A percentile compares a stretch with the other conserved stretches of the same genome.
Evolutionary conservation across 1,140 invertebrate species (phyloP).

Genomic region (Cyrtorhinus lividipennis): DNA sequence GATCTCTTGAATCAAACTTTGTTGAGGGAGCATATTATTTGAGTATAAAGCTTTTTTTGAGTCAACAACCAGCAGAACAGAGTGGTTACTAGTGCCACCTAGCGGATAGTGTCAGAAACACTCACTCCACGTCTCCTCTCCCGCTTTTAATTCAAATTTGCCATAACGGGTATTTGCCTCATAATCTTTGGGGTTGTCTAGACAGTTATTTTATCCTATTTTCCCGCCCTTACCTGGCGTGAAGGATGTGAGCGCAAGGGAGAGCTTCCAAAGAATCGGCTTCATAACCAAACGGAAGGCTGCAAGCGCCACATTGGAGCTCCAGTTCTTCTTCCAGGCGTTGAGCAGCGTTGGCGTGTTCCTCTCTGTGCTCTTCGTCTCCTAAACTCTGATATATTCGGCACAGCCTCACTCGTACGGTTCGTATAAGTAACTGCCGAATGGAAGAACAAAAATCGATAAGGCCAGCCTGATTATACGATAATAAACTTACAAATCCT

Average conservation of each 20-base stretch:
- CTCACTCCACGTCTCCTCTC: too few species aligned
- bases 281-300: constrained; percentile 55
- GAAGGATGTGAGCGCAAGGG: constrained; percentile 69
- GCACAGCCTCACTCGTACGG: constrained; percentile 55
- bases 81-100: too few species aligned
- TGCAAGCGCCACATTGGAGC: constrained; percentile 59
- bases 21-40: too few species aligned
- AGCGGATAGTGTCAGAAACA: too few species aligned
- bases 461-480: neutral
- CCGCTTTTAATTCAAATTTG: too few species aligned
- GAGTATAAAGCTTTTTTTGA: too few species aligned
- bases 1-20: too few species aligned
- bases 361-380: constrained; percentile 57
- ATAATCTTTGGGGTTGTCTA: too few species aligned
- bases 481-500: too few species aligned
- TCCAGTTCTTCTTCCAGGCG: constrained; percentile 55
- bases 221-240: constrained; percentile 47
- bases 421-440: constrained; percentile 54
- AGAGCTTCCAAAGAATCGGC: constrained; percentile 57
- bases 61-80: too few species aligned
- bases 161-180: too few species aligned
- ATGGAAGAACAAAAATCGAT: constrained; percentile 22
- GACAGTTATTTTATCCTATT: too few species aligned
- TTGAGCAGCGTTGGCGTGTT: constrained; percentile 53
- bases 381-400: constrained; percentile 63